These are phyloP conservation scores for Megaptera novaeangliae DNA, from an alignment of 2,113 vertebrate species.

Conservation along the genomic window DNA sequence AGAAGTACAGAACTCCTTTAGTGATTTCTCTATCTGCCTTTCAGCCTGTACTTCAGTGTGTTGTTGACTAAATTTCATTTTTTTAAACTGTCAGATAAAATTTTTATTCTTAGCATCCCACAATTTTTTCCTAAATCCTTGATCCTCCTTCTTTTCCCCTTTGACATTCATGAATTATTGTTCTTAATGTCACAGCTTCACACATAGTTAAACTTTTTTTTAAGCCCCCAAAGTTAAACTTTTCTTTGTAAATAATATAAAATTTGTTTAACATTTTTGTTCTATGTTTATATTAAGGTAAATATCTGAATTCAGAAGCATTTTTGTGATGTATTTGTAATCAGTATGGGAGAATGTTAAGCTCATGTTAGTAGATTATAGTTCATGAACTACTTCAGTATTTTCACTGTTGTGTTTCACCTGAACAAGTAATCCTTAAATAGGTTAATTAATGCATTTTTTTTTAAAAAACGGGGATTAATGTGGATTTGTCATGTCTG, in stretches of 20 bases:
- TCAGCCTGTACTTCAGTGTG: not conserved
- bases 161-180: not conserved
- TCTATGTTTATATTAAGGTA: not conserved
- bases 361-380: not conserved
- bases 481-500: slow-evolving; percentile 1
- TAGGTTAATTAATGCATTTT: not conserved
- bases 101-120: slow-evolving; percentile 9
- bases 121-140: not conserved
- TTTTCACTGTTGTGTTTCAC: slow-evolving; percentile 24
- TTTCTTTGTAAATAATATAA: slow-evolving; percentile 20
- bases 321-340: not conserved
- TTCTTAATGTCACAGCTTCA: slow-evolving; percentile 13
- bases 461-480: not conserved
- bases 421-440: slow-evolving; percentile 4
- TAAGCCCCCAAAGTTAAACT: not conserved
- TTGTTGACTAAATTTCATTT: slow-evolving; percentile 28
- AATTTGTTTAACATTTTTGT: not conserved
- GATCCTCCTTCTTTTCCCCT: not conserved
- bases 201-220: not conserved
- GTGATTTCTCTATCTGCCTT: slow-evolving; percentile 41
- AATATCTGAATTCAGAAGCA: not conserved
- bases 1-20: not conserved
- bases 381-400: not conserved
- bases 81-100: slow-evolving; percentile 11
- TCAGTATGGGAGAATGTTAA: not conserved